Percentiles rank a stretch among this genome's conserved stretches.
Conservation (phyloP, 2,113 vertebrate species). For the Camelus bactrianus region DNA sequence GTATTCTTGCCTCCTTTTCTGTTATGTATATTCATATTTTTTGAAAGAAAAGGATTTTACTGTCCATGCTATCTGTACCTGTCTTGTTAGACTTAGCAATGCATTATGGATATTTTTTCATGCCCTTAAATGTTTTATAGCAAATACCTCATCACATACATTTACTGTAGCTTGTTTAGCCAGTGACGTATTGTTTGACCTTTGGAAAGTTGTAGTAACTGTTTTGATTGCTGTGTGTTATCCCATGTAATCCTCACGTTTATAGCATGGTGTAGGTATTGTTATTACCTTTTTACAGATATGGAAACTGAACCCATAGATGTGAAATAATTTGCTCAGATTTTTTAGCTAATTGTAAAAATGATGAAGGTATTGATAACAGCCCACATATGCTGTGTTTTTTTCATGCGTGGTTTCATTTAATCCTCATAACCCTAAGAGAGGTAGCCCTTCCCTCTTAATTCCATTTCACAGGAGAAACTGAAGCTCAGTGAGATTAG, state of each 20-base stretch:
- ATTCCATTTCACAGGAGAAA: not conserved
- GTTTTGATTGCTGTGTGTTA: not conserved
- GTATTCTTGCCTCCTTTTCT: not conserved
- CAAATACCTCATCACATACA: not conserved
- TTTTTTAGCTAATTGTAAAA: not conserved
- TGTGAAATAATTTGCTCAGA: constrained; percentile 22
- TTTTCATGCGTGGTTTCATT: constrained; percentile 17
- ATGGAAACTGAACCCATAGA: not conserved
- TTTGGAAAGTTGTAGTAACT: not conserved
- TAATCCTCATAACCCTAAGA: not conserved
- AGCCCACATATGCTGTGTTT: not conserved
- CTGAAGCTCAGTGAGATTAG: not conserved
- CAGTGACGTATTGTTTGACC: not conserved
- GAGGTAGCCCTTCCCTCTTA: rapidly evolving
- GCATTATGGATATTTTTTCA: not conserved
- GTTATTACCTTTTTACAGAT: not conserved
- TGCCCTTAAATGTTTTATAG: not conserved
- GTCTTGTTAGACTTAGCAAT: not conserved
- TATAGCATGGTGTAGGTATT: not conserved
- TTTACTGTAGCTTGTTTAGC: not conserved
- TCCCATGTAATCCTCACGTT: not conserved
- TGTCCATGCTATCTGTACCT: not conserved
- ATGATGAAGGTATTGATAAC: not conserved
- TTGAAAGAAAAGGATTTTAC: not conserved
- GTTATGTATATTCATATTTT: not conserved